Evolutionary conservation across 2,113 vertebrate species (phyloP).

Genomic region (Cariama cristata): DNA sequence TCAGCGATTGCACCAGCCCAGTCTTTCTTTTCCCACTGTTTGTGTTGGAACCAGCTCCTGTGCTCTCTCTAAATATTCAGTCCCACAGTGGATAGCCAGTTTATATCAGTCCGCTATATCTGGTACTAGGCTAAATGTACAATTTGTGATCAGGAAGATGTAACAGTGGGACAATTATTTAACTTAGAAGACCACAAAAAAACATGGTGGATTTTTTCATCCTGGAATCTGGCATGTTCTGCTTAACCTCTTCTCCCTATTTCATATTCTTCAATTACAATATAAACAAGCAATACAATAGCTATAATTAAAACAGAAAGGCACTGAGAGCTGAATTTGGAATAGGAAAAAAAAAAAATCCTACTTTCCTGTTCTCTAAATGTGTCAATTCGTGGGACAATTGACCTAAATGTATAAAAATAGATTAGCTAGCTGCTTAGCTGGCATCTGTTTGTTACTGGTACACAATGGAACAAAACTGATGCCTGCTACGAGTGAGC

Average conservation of each 20-base stretch:
- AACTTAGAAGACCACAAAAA: background rate
- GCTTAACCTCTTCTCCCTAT: background rate
- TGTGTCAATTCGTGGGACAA: background rate
- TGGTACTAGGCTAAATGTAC: background rate
- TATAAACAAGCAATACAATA: background rate
- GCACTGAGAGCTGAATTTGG: background rate
- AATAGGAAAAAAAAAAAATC: background rate
- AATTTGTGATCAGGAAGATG: background rate
- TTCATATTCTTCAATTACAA: background rate
- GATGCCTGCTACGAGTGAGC: background rate
- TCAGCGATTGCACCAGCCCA: conserved; percentile 21
- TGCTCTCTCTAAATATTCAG: background rate
- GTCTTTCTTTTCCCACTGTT: conserved; percentile 26
- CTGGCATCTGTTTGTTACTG: background rate
- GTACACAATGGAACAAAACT: conserved; percentile 27
- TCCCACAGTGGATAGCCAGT: background rate
- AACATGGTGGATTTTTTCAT: background rate
- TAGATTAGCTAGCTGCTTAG: background rate
- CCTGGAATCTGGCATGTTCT: background rate
- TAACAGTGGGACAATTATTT: background rate
- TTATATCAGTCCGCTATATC: background rate
- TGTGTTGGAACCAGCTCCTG: conserved; percentile 26
- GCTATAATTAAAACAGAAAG: background rate
- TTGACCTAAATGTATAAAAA: conserved; percentile 42
- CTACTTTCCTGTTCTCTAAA: background rate